Percentiles rank a stretch among this genome's conserved stretches.
These are phyloP conservation scores for Brachypteracias leptosomus DNA, from an alignment of 2,113 vertebrate species.

Conservation along the genomic window DNA sequence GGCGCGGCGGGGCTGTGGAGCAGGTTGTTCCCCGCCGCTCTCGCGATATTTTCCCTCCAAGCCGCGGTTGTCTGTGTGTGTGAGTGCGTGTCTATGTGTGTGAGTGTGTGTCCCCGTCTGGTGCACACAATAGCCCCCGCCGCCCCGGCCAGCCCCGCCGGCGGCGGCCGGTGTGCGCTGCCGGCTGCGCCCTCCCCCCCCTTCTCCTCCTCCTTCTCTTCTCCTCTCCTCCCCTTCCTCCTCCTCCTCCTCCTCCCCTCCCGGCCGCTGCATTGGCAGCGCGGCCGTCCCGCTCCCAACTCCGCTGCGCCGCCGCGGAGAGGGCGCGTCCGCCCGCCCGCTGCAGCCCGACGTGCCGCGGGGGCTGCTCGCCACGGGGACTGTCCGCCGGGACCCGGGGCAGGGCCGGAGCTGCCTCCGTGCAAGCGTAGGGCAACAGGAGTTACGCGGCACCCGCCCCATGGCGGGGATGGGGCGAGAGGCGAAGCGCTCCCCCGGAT, in stretches of 20 bases:
- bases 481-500: too few species aligned
- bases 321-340: neutral
- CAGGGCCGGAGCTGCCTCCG: too few species aligned
- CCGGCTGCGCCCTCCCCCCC: neutral
- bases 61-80: neutral
- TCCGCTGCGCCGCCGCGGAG: neutral
- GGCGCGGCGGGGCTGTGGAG: conserved; percentile 79
- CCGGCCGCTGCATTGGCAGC: neutral
- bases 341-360: neutral
- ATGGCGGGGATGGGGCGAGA: too few species aligned
- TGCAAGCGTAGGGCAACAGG: too few species aligned
- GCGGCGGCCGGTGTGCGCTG: conserved; percentile 21
- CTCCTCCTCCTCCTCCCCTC: neutral
- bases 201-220: neutral
- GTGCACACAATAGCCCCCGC: conserved; percentile 40
- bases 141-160: neutral
- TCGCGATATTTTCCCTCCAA: conserved; percentile 80
- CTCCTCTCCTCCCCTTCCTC: neutral
- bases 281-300: neutral
- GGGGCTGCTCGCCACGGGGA: too few species aligned
- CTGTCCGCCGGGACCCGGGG: too few species aligned
- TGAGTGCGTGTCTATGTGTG: neutral
- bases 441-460: too few species aligned
- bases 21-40: conserved; percentile 88
- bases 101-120: neutral